These are phyloP conservation scores for Antedon mediterranea DNA, from an alignment of 53 echinoderm and acorn worm species.

Conservation along the genomic window DNA sequence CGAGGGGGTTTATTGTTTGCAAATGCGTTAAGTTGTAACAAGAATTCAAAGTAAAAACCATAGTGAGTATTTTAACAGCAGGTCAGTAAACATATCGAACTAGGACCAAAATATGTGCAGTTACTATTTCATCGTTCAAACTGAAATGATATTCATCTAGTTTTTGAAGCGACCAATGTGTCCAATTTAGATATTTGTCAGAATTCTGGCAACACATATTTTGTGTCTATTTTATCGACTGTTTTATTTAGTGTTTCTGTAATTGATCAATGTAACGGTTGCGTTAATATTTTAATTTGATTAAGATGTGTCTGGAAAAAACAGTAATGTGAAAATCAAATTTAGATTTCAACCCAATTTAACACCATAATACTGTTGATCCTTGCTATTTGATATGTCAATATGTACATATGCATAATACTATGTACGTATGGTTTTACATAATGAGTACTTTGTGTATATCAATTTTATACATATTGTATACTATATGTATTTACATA, in stretches of 20 bases:
- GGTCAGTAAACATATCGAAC: background rate
- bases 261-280: background rate
- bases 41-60: too few species aligned
- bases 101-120: background rate
- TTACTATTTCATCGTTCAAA: background rate
- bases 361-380: background rate
- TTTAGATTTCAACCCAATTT: background rate
- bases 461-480: constrained; percentile 1
- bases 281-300: background rate
- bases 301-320: background rate
- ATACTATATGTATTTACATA: constrained; percentile 2
- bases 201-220: background rate
- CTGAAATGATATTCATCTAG: background rate
- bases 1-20: too few species aligned
- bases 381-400: background rate
- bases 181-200: background rate
- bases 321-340: background rate
- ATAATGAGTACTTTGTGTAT: constrained; percentile 8
- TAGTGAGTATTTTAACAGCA: too few species aligned
- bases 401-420: background rate
- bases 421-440: background rate
- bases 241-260: background rate
- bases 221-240: background rate
- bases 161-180: background rate
- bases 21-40: too few species aligned